phyloP scores from a whole-genome alignment of 1,140 invertebrate genomes.

The Diachasma alloeum region DNA sequence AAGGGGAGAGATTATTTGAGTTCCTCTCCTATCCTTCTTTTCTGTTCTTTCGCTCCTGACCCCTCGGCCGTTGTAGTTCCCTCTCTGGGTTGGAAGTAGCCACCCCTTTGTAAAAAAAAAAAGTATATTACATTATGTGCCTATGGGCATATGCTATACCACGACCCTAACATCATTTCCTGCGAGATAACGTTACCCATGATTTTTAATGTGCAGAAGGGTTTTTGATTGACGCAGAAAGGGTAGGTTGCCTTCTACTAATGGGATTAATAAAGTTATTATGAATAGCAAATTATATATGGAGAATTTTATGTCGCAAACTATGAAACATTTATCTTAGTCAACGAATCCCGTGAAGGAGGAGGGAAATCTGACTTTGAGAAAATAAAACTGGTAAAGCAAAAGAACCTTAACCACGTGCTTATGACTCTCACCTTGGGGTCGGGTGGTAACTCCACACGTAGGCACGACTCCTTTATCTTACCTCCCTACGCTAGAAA shows the following conservation, averaged over 20 bases:
- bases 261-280: constrained; percentile 54
- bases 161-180: constrained; percentile 6
- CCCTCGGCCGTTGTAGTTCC: constrained; percentile 20
- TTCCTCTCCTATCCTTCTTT: background rate
- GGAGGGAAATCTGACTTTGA: too few species aligned
- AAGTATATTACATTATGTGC: constrained; percentile 32
- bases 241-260: constrained; percentile 30
- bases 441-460: too few species aligned
- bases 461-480: too few species aligned
- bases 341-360: too few species aligned
- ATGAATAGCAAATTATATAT: constrained; percentile 39
- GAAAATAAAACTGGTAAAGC: too few species aligned
- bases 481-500: too few species aligned
- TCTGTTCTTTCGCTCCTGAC: constrained; percentile 9
- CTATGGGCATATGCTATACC: constrained; percentile 44
- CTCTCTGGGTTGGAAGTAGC: constrained; percentile 9
- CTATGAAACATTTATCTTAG: too few species aligned
- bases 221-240: constrained; percentile 14
- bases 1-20: background rate
- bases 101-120: constrained; percentile 22
- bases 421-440: too few species aligned
- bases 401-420: too few species aligned
- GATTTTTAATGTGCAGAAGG: constrained; percentile 53
- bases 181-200: constrained; percentile 52
- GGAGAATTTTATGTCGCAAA: background rate